Evolutionary conservation across 2,797 vertebrate species (phyloP).

Genomic region (Esox masquinongy): DNA sequence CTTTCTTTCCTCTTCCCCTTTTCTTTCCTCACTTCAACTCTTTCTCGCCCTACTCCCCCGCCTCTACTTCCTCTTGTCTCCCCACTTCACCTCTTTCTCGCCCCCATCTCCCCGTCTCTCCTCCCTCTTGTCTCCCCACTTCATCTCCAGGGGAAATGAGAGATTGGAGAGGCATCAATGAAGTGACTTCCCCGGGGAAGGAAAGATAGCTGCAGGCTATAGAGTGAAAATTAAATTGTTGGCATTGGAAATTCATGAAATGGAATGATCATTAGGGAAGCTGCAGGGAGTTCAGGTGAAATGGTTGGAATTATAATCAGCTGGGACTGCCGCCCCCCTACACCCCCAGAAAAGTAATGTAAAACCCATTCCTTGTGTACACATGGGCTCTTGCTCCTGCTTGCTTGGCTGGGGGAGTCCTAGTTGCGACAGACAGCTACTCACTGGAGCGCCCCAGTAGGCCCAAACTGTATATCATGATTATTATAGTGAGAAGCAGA

Average conservation of each 20-base stretch:
- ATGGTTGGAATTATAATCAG: conserved; percentile 2
- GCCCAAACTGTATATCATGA: no score
- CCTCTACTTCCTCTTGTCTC: not conserved
- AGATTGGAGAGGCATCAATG: conserved; percentile 40
- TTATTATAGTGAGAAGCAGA: no score
- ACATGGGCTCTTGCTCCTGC: no score
- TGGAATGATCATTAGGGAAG: conserved; percentile 11
- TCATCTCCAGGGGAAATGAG: conserved; percentile 49
- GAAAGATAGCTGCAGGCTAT: conserved; percentile 31
- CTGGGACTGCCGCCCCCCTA: no score
- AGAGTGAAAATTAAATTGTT: conserved; percentile 34
- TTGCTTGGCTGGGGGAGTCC: no score
- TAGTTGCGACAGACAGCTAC: no score
- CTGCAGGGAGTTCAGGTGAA: conserved; percentile 17
- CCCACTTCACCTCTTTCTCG: conserved; percentile 10
- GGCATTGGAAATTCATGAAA: conserved; percentile 6
- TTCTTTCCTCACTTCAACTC: not conserved
- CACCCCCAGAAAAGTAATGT: not conserved
- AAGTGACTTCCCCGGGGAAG: conserved; percentile 33
- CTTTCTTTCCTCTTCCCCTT: conserved; percentile 24
- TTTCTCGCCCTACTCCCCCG: not conserved
- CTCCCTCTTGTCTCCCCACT: not conserved
- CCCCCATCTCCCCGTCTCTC: not conserved
- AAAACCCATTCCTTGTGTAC: no score
- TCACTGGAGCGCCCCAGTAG: no score